A percentile compares a stretch with the other conserved stretches of the same genome.
Conservation (phyloP, 2,113 vertebrate species). For the Jacana jacana region DNA sequence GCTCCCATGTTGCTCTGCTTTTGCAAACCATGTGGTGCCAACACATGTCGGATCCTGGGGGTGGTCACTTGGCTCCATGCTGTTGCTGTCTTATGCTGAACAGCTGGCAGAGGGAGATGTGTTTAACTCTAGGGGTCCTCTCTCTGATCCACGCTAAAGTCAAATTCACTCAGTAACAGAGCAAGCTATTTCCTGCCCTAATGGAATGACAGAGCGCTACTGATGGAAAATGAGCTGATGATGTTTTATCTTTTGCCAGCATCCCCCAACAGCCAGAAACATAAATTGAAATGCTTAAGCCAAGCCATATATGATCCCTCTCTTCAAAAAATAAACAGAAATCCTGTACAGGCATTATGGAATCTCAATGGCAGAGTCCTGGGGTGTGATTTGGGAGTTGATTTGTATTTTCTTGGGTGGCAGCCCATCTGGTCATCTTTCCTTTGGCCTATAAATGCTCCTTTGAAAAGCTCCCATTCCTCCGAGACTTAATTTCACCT, state of each 20-base stretch:
- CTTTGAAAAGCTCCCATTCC: conserved; percentile 32
- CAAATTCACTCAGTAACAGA: conserved; percentile 55
- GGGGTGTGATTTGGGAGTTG: conserved; percentile 10
- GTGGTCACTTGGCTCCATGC: conserved; percentile 21
- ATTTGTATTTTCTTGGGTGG: conserved; percentile 52
- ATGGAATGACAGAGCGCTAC: conserved; percentile 59
- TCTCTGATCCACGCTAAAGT: conserved; percentile 31
- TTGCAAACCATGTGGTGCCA: conserved; percentile 23
- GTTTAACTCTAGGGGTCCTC: conserved; percentile 39
- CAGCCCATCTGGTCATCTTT: conserved; percentile 45
- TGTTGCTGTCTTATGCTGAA: neutral
- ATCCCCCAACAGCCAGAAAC: conserved; percentile 50
- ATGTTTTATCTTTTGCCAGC: conserved; percentile 66
- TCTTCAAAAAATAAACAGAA: conserved; percentile 55
- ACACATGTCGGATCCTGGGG: neutral
- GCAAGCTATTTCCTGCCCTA: conserved; percentile 59
- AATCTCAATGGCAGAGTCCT: conserved; percentile 22
- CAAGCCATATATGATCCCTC: conserved; percentile 37
- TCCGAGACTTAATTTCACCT: conserved; percentile 28
- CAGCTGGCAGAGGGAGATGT: conserved; percentile 25
- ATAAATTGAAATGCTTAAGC: conserved; percentile 55
- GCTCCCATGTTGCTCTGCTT: neutral
- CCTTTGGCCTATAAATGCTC: neutral
- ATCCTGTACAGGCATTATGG: conserved; percentile 17
- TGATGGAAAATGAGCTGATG: conserved; percentile 63